phyloP scores from a whole-genome alignment of 2,797 vertebrate species.

The Galago senegalensis region DNA sequence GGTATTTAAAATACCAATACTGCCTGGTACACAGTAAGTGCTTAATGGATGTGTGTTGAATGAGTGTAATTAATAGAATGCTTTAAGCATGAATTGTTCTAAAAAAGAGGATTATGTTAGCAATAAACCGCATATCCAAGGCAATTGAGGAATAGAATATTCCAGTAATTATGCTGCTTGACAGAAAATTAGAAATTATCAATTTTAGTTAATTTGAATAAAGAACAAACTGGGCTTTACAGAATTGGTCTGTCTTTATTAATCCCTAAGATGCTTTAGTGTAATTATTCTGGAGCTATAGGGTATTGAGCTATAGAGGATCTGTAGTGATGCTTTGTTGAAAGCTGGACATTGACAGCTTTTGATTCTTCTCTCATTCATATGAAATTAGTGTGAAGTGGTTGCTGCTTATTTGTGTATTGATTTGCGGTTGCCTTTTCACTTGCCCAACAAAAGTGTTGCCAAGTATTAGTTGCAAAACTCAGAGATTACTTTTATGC shows the following conservation, averaged over 20 bases:
- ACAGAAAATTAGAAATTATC: neutral
- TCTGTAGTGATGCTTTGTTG: slow-evolving; percentile 4
- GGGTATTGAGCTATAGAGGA: neutral
- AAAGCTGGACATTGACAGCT: neutral
- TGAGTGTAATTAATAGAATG: neutral
- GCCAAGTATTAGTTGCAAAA: slow-evolving; percentile 38
- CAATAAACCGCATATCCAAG: neutral
- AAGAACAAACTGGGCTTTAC: slow-evolving; percentile 8
- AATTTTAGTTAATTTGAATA: slow-evolving; percentile 42
- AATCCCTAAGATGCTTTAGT: neutral
- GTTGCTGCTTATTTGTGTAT: slow-evolving; percentile 39
- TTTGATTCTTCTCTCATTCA: neutral
- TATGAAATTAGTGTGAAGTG: neutral
- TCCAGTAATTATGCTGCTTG: neutral
- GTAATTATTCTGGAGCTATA: neutral
- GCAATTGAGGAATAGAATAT: neutral
- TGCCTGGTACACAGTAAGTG: neutral
- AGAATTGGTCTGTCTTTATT: slow-evolving; percentile 43
- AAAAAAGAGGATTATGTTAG: neutral
- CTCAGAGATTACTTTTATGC: neutral
- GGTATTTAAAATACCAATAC: neutral
- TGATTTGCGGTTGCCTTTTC: neutral
- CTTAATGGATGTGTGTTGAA: slow-evolving; percentile 37
- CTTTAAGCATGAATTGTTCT: neutral
- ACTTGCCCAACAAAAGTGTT: neutral